Evolutionary conservation across 2,888 invertebrate species (phyloP).

Genomic region (Orthonychiurus folsomi): DNA sequence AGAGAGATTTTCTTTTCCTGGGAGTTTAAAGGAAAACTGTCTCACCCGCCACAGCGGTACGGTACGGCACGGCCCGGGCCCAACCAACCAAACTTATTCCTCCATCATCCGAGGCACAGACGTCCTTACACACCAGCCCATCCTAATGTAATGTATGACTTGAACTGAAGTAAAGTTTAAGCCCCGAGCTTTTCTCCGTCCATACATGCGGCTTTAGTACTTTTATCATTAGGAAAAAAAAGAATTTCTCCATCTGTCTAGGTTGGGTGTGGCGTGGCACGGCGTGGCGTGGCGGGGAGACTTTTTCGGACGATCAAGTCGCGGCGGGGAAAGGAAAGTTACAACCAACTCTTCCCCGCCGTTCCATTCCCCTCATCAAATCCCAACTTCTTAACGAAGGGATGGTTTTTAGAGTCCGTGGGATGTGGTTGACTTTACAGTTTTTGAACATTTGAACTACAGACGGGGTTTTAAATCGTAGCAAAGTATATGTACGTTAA

Average conservation of each 20-base stretch:
- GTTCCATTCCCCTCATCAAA: neutral
- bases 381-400: neutral
- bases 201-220: neutral
- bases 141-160: too few species aligned
- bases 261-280: neutral
- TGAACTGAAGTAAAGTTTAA: neutral
- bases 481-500: too few species aligned
- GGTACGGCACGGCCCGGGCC: too few species aligned
- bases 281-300: too few species aligned
- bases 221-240: neutral
- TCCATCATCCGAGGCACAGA: too few species aligned
- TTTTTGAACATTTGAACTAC: too few species aligned
- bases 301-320: too few species aligned
- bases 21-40: too few species aligned
- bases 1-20: too few species aligned
- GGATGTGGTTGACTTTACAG: neutral
- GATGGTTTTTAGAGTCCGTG: neutral
- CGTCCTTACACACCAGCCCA: neutral
- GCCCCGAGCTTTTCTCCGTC: neutral
- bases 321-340: neutral
- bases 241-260: neutral
- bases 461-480: too few species aligned
- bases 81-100: too few species aligned
- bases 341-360: neutral
- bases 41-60: too few species aligned